A percentile compares a stretch with the other conserved stretches of the same genome.
phyloP scores from a whole-genome alignment of 2,888 invertebrate genomes.

The Andrena fulva region DNA sequence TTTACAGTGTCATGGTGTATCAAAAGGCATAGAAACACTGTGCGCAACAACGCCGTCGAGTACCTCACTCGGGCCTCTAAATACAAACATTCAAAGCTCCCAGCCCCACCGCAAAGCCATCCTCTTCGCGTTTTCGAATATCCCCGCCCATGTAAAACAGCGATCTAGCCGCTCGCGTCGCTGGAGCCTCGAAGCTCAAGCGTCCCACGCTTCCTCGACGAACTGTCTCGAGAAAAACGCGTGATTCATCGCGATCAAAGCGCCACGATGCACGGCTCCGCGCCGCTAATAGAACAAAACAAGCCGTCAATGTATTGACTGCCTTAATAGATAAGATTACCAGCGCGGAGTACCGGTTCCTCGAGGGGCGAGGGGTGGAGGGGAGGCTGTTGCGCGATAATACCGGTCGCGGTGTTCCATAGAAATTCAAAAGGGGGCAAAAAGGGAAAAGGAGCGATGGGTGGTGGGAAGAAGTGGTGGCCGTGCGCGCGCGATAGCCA shows the following conservation, averaged over 20 bases:
- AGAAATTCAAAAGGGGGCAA: constrained; percentile 42
- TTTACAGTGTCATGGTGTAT: no score
- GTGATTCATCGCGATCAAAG: constrained; percentile 54
- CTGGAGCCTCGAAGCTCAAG: background rate
- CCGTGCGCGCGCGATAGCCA: constrained; percentile 56
- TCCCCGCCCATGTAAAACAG: background rate
- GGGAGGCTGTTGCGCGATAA: constrained; percentile 46
- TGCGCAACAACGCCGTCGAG: no score
- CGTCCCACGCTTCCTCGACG: constrained; percentile 33
- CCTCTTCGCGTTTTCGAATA: background rate
- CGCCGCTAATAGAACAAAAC: constrained; percentile 49
- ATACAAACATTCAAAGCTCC: background rate
- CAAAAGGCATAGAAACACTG: no score
- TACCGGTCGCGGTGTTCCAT: constrained; percentile 50
- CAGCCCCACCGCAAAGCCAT: background rate
- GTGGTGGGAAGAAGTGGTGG: constrained; percentile 19
- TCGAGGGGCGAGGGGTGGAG: no score
- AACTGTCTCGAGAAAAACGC: constrained; percentile 43
- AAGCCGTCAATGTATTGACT: constrained; percentile 49
- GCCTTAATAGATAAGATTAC: constrained; percentile 55
- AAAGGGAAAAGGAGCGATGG: background rate
- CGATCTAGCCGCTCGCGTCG: background rate
- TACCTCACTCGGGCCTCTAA: background rate
- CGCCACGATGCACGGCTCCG: constrained; percentile 25
- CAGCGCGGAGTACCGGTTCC: constrained; percentile 51